A percentile compares a stretch with the other conserved stretches of the same genome.
Conservation (phyloP, 2,797 vertebrate genomes). For the Vireo griseus region DNA sequence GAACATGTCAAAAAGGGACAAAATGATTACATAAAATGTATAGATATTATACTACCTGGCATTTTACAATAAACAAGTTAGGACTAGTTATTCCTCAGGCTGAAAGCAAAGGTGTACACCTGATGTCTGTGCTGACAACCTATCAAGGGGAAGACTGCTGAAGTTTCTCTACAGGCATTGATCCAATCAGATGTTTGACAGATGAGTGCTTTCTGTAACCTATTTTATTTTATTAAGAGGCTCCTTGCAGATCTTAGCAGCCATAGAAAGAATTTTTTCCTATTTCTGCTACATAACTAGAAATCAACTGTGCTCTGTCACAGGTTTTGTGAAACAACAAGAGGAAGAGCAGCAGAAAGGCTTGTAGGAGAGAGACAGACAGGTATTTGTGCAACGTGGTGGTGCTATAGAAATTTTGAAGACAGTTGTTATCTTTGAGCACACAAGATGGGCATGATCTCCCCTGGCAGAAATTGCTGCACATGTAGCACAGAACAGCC, state of each 20-base stretch:
- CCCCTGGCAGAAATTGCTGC: neutral
- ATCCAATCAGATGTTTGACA: neutral
- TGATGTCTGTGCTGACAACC: neutral
- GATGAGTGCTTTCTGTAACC: neutral
- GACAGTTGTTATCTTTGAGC: neutral
- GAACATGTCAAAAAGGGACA: neutral
- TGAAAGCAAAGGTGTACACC: neutral
- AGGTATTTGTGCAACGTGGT: rapidly evolving
- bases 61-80: neutral
- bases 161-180: neutral
- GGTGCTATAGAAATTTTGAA: neutral
- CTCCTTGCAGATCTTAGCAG: neutral
- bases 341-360: neutral
- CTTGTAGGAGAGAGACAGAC: neutral
- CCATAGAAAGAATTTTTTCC: neutral
- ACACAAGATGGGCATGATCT: neutral
- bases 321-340: neutral
- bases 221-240: neutral
- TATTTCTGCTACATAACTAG: neutral
- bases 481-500: neutral
- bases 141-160: neutral
- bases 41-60: neutral
- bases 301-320: neutral
- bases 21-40: neutral
- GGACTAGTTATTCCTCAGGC: neutral